Evolutionary conservation across 2,797 vertebrate genomes (phyloP).

Genomic region (Falco peregrinus): DNA sequence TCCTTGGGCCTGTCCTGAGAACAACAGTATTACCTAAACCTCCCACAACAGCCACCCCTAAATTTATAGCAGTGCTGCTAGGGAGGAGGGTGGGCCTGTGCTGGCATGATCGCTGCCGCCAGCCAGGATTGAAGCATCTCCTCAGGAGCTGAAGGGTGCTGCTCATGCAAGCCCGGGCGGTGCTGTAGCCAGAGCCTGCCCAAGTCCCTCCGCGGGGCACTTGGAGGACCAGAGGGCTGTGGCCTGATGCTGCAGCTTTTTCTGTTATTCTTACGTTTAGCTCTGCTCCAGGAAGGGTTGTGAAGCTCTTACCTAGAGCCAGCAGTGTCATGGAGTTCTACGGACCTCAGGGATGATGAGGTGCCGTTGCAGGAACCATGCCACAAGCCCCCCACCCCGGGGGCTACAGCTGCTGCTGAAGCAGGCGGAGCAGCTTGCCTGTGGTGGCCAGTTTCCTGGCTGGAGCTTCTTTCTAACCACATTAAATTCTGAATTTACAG

Average conservation of each 20-base stretch:
- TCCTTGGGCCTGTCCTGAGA: not conserved
- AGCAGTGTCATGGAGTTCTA: not conserved
- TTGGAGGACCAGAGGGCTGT: not conserved
- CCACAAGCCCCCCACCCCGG: not conserved
- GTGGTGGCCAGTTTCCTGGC: fast-evolving
- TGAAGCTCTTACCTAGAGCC: not conserved
- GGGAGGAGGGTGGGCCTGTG: not conserved
- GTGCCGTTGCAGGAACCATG: not conserved
- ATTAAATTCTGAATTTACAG: not conserved
- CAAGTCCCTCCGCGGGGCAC: not conserved
- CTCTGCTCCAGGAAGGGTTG: not conserved
- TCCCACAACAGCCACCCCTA: not conserved
- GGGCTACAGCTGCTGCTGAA: not conserved
- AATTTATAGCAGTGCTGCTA: fast-evolving
- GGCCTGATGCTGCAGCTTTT: not conserved
- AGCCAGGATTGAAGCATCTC: not conserved
- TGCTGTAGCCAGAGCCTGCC: not conserved
- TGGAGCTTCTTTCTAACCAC: not conserved
- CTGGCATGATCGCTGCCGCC: not conserved
- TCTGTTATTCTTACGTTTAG: not conserved
- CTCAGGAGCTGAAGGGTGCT: not conserved
- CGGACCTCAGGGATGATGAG: not conserved
- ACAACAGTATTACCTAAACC: fast-evolving
- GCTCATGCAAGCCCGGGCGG: fast-evolving
- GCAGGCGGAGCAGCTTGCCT: not conserved